Evolutionary conservation across 2,888 invertebrate genomes (phyloP).

Genomic region (Leucania comma): DNA sequence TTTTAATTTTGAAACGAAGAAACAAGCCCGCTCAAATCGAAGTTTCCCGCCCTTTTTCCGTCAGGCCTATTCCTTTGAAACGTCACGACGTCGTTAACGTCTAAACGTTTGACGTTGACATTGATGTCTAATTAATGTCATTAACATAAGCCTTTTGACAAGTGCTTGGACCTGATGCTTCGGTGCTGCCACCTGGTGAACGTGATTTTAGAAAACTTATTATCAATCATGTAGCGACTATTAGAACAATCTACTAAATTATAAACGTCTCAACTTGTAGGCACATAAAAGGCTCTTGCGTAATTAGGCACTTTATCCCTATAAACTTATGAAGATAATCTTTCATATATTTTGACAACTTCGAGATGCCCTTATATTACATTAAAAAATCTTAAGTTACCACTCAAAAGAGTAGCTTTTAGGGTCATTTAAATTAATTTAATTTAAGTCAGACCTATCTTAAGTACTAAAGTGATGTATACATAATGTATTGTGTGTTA

Average conservation of each 20-base stretch:
- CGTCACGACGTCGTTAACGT: too few relatives aligned
- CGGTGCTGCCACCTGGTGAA: too few relatives aligned
- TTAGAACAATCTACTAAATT: conserved; percentile 25
- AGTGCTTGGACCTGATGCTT: too few relatives aligned
- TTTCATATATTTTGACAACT: conserved; percentile 5
- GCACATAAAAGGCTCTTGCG: conserved; percentile 19
- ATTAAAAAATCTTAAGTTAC: background rate
- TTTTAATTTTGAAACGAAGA: too few relatives aligned
- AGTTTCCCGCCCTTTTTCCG: too few relatives aligned
- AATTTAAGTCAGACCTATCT: background rate
- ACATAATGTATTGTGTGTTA: conserved; percentile 17
- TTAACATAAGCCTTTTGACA: too few relatives aligned
- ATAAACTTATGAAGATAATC: background rate
- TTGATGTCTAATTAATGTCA: too few relatives aligned
- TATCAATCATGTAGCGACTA: conserved; percentile 9
- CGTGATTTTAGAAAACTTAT: too few relatives aligned
- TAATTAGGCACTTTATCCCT: conserved; percentile 18
- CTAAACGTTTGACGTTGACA: too few relatives aligned
- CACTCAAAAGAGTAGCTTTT: conserved; percentile 15
- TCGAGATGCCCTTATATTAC: background rate
- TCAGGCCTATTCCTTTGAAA: too few relatives aligned
- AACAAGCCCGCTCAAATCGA: too few relatives aligned
- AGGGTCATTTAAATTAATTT: background rate
- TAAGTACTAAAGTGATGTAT: conserved; percentile 27
- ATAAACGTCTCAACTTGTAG: background rate